Conservation (phyloP, 2,113 vertebrate genomes). For the Phalacrocorax aristotelis region DNA sequence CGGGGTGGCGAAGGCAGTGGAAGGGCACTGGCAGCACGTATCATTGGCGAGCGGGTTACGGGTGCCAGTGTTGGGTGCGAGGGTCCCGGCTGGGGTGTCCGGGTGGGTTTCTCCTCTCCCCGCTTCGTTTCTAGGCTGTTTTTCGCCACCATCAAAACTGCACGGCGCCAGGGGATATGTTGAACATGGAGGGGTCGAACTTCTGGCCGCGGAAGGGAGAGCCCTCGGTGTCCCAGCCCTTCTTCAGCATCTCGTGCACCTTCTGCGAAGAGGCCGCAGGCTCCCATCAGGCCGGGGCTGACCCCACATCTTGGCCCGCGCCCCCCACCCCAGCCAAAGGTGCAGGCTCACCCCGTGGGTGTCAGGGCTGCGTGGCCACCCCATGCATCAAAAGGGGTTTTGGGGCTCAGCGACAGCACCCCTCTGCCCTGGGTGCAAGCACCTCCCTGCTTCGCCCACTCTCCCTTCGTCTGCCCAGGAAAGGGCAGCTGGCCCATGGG, state of each 20-base stretch:
- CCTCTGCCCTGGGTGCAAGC: neutral
- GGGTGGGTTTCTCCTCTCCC: neutral
- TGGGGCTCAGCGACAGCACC: neutral
- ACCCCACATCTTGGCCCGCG: fast-evolving
- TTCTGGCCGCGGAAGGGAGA: constrained; percentile 93
- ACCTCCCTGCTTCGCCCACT: neutral
- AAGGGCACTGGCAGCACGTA: neutral
- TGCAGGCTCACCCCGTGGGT: neutral
- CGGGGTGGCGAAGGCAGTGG: neutral
- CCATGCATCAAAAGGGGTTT: fast-evolving
- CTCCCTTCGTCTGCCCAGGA: neutral
- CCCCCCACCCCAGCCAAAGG: neutral
- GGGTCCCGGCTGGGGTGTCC: neutral
- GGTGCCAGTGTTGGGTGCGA: neutral
- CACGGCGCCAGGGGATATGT: constrained; percentile 91
- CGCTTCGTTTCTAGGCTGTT: neutral
- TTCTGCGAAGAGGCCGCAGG: constrained; percentile 77
- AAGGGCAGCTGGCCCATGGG: neutral
- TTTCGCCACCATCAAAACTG: constrained; percentile 83
- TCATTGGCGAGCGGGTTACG: neutral
- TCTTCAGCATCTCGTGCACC: constrained; percentile 98
- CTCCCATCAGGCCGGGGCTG: fast-evolving
- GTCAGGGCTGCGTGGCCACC: fast-evolving
- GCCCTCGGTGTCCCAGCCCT: constrained; percentile 96
- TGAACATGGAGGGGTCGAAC: constrained; percentile 96